phyloP scores from a whole-genome alignment of 2,113 vertebrate species.

The Burhinus bistriatus region DNA sequence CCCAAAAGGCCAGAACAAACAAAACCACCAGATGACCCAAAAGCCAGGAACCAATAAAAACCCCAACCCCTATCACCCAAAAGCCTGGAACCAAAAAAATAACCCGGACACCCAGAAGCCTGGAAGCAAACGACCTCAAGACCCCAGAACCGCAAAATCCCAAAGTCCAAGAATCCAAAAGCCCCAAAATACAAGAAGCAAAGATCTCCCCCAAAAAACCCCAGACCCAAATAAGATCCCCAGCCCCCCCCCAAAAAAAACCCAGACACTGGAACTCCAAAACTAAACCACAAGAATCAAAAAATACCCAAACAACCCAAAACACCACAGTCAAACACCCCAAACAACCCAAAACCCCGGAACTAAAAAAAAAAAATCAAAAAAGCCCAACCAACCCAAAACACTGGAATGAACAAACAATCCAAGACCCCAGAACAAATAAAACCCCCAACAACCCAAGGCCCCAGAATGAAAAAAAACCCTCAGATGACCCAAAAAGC shows the following conservation, averaged over 20 bases:
- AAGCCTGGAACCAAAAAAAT: background rate
- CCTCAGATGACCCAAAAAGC: background rate
- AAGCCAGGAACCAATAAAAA: background rate
- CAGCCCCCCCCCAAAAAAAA: no score
- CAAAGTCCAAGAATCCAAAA: background rate
- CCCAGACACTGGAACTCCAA: background rate
- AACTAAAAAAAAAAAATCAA: background rate
- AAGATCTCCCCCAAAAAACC: background rate
- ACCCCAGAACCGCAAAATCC: background rate
- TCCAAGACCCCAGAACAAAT: background rate
- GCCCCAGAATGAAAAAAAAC: background rate
- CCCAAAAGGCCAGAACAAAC: background rate
- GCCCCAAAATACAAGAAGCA: background rate
- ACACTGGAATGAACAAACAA: background rate
- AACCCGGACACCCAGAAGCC: no score
- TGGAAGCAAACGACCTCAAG: background rate
- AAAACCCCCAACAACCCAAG: background rate
- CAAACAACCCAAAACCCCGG: background rate
- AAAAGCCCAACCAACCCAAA: background rate
- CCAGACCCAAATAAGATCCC: background rate
- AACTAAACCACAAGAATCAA: background rate
- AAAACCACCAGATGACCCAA: background rate
- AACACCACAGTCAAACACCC: background rate
- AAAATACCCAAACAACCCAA: background rate
- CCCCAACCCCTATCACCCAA: background rate